Evolutionary conservation across 2,113 vertebrate species (phyloP), one percentile per base, ranked within the genome.

Genomic region (Oxygymnocypris stewartii): DNA sequence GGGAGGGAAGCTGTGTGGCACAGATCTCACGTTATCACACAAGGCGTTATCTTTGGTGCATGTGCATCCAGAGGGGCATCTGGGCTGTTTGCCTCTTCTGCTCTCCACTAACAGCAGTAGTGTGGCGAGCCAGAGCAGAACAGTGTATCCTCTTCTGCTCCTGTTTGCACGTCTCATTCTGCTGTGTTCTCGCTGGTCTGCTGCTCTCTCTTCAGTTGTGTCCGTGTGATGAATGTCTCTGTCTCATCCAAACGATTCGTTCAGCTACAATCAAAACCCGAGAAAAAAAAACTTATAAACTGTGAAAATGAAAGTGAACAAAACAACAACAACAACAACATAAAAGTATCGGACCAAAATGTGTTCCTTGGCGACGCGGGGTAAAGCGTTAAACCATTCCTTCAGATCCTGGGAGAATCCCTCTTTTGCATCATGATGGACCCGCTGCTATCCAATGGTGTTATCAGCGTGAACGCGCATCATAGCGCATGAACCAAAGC

Each of bases 41-140:
- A 99, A 94, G 90, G 98, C 98, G 92, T 99, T 99, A 94, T 99
- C 98, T 96, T 99, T 99, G 93, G 96, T 98, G 96, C 98, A 99
- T 90, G 97, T 97, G 91, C 98, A 99, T 95, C 95, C 97, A 81
- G 92, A 88, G 90, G 98, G 98, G 92, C 98, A 99, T 94, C 96
- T 96, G 93, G 96, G 94, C 94, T 96, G 97, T 92, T 94, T 96
- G 89, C 94, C 93, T 92, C 96, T 97, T 93, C 96, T 97, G 91
- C 96, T 96, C 88, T 96, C 96, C 88, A 94, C 95, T 84, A 90
- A 14, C 18, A 94, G 91, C 93, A 97, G 89, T 91, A 94, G 92
- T 91, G 94, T 95, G 87, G 95, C 95, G 92, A 97, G 89, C 94
- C 96, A 97, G 74, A 97, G 90, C 93, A 96, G 94, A 91, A 96